A percentile compares a stretch with the other conserved stretches of the same genome.
Conservation (phyloP, 2,888 invertebrate species). For the Aspidiotus rigidus region DNA sequence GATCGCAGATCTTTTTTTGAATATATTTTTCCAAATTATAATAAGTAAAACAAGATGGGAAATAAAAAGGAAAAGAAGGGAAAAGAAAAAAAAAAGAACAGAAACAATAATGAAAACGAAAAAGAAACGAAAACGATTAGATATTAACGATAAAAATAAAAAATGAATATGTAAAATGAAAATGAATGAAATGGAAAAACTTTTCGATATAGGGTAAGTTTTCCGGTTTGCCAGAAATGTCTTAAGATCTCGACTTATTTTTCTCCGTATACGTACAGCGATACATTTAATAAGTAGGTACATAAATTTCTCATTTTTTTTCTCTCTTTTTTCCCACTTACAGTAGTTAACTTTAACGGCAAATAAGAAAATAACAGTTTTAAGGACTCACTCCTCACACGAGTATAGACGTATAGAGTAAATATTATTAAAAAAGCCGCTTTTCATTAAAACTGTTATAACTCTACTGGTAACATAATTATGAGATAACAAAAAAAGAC, state of each 20-base stretch:
- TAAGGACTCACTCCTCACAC: background rate
- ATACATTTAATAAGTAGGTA: background rate
- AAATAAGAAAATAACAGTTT: background rate
- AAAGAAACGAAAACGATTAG: too few relatives aligned
- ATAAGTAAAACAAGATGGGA: background rate
- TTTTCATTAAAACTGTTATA: conserved; percentile 9
- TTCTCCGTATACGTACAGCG: too few relatives aligned
- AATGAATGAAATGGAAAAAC: too few relatives aligned
- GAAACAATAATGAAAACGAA: too few relatives aligned
- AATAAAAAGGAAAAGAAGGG: too few relatives aligned
- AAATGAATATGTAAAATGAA: too few relatives aligned
- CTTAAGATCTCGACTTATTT: too few relatives aligned
- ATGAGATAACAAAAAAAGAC: conserved; percentile 14
- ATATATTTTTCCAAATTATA: background rate
- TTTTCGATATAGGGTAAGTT: too few relatives aligned
- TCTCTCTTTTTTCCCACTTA: background rate
- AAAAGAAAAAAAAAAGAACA: too few relatives aligned
- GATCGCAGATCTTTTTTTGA: conserved; percentile 1
- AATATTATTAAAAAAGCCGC: background rate
- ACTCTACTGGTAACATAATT: conserved; percentile 7
- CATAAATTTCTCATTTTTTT: background rate
- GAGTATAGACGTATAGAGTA: too few relatives aligned
- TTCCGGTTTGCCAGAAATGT: too few relatives aligned
- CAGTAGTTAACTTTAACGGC: background rate
- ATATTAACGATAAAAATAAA: too few relatives aligned